Base-by-base conservation (phyloP, 2,113 vertebrate species). In the Orcinus orca region DNA sequence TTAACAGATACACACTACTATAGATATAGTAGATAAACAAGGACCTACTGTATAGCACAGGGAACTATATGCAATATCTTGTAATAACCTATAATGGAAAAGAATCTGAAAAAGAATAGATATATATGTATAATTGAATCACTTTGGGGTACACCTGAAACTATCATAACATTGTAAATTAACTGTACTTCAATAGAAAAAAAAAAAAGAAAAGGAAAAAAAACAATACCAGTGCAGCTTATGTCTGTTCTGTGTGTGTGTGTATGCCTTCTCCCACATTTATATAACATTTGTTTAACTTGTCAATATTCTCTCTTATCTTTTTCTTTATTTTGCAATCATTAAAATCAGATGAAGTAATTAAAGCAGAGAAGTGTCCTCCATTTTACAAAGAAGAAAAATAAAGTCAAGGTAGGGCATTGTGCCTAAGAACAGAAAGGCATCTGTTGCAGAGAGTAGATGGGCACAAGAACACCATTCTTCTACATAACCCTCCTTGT, bases 341-440 rank as follows among this genome's bases (percentile, higher is more conserved):
- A 93, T 63, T 25, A 90, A 70, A 90, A 62, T 1, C 26, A 67
- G 38, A 88, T 60, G 2, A 90, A 88, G 10, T 62, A 93, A 84
- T 94, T 44, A 96, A 87, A 89, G 23, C 5, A 82, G 33, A 95
- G 17, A 60, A 84, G 9, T 77, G 76, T 76, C 90, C 25, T 79
- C 9, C 21, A 97, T 60, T 84, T 95, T 89, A 91, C 12, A 97
- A 90, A 44, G 73, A n/a, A 70, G 58, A 63, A 90, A 26, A 87
- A 6, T 74, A 55, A 90, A 70, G 15, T 36, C 47, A 91, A 68
- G 12, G 10, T 60, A 71, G 8, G n/a, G 17, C 77, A 10, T 55
- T 94, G 86, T 60, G 5, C 58, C 10, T 88, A 77, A 95, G 58
- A 38, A 94, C 5, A 94, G 18, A 92, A 80, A 90, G 9, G 1